Evolutionary conservation across 1,140 invertebrate genomes (phyloP), one percentile per base, ranked within the genome.

Genomic region (Eueides isabella): DNA sequence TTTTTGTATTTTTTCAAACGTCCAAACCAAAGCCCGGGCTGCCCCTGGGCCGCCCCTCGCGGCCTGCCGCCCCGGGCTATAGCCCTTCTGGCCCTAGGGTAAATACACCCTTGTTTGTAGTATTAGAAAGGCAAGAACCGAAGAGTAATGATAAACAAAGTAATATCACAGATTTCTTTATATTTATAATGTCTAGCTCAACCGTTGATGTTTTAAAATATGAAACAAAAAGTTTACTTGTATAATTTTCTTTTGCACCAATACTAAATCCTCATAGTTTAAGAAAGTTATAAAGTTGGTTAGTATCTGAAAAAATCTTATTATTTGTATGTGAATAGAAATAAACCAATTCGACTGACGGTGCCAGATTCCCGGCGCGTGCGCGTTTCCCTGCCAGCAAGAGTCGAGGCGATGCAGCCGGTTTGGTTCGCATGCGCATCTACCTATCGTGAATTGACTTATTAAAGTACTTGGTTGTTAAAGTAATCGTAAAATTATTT

Each of bases 301-400:
- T 90, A 86, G 88, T 86, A 88, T 87, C 86, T 83, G 77, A 84
- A 84, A 85, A n/a, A 87, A 90, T 90, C 73, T 85, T 82, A 87
- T 88, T 87, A 87, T 88, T 86, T 79, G 72, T 77, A 73, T 65
- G 77, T 77, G 77, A 73, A 77, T 81, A 71, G 80, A 87, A 90
- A 88, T 90, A 87, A 86, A 86, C 83, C 72, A 71, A 79, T 81
- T 79, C 71, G 81, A 82, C 74, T 55, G 66, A 77, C 71, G 73
- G 74, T 86, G 85, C 88, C 85, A 88, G 85, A 80, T 79, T 75
- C 61, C 64, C 71, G 76, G 75, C 80, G 78, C 77, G 75, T 76
- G 72, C 75, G 78, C 81, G 67, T 78, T 78, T 55, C 67, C 38
- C 48, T 74, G 63, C 75, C 66, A 73, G 74, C 62, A n/a, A 63